Conservation (phyloP, 2,113 vertebrate species). For the Turdus rufiventris region DNA sequence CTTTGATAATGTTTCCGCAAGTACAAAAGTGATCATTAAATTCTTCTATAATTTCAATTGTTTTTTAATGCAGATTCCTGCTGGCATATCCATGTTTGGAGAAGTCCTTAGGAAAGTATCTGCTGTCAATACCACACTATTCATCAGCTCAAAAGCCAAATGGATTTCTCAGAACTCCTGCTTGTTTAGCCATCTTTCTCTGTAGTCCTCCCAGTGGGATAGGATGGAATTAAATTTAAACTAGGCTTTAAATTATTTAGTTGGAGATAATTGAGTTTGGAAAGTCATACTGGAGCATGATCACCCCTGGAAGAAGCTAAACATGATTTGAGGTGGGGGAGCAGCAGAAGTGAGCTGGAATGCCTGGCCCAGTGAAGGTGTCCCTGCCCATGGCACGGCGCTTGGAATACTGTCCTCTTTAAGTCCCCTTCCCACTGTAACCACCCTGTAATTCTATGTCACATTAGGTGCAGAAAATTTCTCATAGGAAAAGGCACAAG, state of each 20-base stretch:
- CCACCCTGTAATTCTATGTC: neutral
- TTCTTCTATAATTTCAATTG: neutral
- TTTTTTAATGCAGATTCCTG: neutral
- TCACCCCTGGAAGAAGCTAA: neutral
- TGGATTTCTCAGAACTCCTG: neutral
- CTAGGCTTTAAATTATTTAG: constrained; percentile 24
- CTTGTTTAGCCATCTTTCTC: neutral
- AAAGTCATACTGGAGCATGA: neutral
- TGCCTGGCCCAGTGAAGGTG: neutral
- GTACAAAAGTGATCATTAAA: neutral
- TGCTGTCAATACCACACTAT: neutral
- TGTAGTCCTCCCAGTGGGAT: neutral
- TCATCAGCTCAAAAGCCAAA: neutral
- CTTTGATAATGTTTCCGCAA: neutral
- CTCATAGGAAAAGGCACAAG: neutral
- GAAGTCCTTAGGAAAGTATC: neutral
- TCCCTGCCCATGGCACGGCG: neutral
- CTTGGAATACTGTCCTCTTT: neutral
- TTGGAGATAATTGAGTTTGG: neutral
- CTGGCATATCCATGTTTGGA: neutral
- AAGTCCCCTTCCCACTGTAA: neutral
- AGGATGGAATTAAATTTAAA: constrained; percentile 12
- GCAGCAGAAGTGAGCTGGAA: neutral
- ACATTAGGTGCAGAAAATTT: neutral
- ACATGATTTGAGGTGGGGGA: neutral